Evolutionary conservation across 2,797 vertebrate genomes (phyloP).

Genomic region (Poeciliopsis presidionis): DNA sequence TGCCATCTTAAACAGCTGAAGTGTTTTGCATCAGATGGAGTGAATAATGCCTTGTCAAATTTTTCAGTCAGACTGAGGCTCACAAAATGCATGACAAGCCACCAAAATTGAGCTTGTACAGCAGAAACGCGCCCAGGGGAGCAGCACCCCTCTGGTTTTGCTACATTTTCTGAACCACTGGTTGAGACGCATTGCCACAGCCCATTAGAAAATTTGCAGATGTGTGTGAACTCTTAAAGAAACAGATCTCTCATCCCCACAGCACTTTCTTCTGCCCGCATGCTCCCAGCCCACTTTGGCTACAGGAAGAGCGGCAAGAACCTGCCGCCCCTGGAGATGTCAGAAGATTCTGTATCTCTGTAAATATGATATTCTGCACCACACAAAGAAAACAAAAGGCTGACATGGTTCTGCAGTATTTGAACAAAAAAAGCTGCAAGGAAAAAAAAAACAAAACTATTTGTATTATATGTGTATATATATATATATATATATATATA

Average conservation of each 20-base stretch:
- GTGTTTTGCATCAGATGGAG: conserved; percentile 59
- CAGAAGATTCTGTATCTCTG: conserved; percentile 61
- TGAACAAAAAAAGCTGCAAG: conserved; percentile 28
- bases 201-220: conserved; percentile 64
- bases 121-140: conserved; percentile 66
- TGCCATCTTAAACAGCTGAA: conserved; percentile 59
- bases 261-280: conserved; percentile 65
- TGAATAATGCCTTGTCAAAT: conserved; percentile 67
- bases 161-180: conserved; percentile 65
- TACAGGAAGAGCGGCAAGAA: conserved; percentile 64
- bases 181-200: conserved; percentile 59
- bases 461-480: conserved; percentile 20
- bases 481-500: no score
- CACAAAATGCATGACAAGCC: conserved; percentile 65
- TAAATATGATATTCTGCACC: conserved; percentile 61
- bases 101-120: conserved; percentile 67
- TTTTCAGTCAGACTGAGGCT: conserved; percentile 57
- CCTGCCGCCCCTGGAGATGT: conserved; percentile 62
- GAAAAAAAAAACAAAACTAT: conserved; percentile 27
- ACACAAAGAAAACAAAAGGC: conserved; percentile 56
- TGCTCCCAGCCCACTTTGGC: conserved; percentile 68
- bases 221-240: conserved; percentile 59
- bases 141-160: conserved; percentile 57
- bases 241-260: conserved; percentile 56
- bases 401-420: conserved; percentile 34